A percentile compares a stretch with the other conserved stretches of the same genome.
Conservation (phyloP, 1,140 invertebrate species). For the Papilio polyxenes region DNA sequence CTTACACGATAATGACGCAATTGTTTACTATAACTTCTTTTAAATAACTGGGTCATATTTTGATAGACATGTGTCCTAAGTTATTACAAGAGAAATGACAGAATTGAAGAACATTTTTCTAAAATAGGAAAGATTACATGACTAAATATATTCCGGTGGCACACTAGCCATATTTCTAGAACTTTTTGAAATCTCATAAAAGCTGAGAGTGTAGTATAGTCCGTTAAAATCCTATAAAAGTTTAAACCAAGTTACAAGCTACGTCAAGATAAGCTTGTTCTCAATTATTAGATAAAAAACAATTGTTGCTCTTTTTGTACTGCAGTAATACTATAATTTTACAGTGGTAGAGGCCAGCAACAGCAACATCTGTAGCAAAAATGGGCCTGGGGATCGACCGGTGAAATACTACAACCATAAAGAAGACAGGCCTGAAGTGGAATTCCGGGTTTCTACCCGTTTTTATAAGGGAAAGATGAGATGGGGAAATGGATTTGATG, state of each 20-base stretch:
- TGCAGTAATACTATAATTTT: too few relatives aligned
- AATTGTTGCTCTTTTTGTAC: background rate
- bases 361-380: too few relatives aligned
- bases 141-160: constrained; percentile 2
- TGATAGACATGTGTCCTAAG: background rate
- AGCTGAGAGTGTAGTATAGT: background rate
- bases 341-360: too few relatives aligned
- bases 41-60: too few relatives aligned
- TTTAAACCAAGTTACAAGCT: background rate
- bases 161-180: background rate
- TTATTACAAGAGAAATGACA: background rate
- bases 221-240: constrained; percentile 2
- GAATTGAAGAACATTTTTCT: background rate
- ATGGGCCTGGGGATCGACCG: too few relatives aligned
- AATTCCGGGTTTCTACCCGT: too few relatives aligned
- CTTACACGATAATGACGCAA: background rate
- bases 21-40: background rate
- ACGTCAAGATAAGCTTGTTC: background rate
- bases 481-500: too few relatives aligned
- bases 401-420: too few relatives aligned
- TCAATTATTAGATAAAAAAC: background rate
- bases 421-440: too few relatives aligned
- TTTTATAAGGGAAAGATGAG: too few relatives aligned
- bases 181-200: constrained; percentile 23
- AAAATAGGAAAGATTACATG: background rate